Conservation (phyloP, 2,797 vertebrate species). For the Rhabdophis nuchalis region DNA sequence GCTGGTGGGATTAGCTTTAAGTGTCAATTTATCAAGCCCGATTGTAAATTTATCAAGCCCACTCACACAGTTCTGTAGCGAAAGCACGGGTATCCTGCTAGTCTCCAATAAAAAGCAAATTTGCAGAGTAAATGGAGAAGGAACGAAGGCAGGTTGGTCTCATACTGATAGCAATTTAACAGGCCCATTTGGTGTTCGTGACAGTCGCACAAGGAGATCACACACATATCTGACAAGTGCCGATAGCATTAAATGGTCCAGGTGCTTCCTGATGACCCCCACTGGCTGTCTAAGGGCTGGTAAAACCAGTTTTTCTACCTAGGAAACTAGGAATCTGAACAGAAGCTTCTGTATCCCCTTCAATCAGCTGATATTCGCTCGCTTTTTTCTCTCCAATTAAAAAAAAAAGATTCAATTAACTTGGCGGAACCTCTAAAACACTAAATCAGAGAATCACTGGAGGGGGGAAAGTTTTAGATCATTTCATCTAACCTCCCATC, state of each 20-base stretch:
- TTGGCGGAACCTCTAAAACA: background rate
- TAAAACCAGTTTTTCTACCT: background rate
- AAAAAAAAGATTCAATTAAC: background rate
- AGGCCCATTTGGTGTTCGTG: background rate
- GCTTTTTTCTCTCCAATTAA: background rate
- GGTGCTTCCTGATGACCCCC: background rate
- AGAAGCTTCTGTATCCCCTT: background rate
- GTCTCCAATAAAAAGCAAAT: background rate
- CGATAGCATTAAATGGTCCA: background rate
- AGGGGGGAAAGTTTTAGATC: background rate
- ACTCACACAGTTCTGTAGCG: no score
- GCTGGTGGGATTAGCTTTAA: no score
- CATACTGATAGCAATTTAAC: background rate
- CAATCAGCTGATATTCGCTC: background rate
- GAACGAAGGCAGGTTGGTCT: background rate
- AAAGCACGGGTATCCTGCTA: no score
- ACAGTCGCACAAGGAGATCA: background rate
- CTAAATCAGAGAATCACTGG: background rate
- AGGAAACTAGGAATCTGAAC: background rate
- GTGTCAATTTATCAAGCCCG: no score
- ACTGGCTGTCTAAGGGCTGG: background rate
- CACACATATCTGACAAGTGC: background rate
- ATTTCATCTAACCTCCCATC: background rate
- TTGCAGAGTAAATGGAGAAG: background rate
- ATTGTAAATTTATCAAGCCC: no score